A percentile compares a stretch with the other conserved stretches of the same genome.
phyloP scores from a whole-genome alignment of 2,797 vertebrate species.

The Brotogeris chrysoptera region DNA sequence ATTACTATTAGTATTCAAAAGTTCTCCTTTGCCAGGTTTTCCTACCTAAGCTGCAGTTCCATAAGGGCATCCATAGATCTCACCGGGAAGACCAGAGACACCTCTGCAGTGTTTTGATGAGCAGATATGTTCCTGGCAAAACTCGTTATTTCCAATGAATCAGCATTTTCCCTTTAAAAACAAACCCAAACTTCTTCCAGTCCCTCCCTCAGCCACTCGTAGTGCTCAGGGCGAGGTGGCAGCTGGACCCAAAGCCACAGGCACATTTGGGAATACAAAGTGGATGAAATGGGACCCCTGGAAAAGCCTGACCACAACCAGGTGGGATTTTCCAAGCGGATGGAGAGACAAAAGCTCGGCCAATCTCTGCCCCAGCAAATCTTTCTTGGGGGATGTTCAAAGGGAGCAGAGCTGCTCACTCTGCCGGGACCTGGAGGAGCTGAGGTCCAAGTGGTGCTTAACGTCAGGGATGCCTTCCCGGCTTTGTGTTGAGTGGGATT shows the following conservation, averaged over 20 bases:
- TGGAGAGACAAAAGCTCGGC: not conserved
- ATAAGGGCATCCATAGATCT: not conserved
- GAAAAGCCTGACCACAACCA: not conserved
- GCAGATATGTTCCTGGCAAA: not conserved
- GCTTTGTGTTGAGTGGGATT: not conserved
- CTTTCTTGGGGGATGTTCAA: not conserved
- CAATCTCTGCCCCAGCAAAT: not conserved
- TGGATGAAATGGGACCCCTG: not conserved
- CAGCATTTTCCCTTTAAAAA: not conserved
- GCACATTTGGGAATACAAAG: fast-evolving
- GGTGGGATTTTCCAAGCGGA: not conserved
- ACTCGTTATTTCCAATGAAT: not conserved
- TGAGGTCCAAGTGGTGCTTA: not conserved
- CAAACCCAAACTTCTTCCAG: not conserved
- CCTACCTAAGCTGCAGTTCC: not conserved
- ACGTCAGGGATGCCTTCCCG: not conserved
- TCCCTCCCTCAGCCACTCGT: fast-evolving
- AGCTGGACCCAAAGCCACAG: fast-evolving
- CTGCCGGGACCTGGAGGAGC: not conserved
- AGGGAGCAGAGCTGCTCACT: not conserved
- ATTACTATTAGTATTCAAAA: no score
- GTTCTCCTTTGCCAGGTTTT: not conserved
- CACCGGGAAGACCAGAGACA: not conserved
- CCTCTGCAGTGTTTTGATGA: not conserved
- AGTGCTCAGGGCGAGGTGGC: not conserved